Conservation (phyloP, 2,113 vertebrate species). For the Athene cunicularia region DNA sequence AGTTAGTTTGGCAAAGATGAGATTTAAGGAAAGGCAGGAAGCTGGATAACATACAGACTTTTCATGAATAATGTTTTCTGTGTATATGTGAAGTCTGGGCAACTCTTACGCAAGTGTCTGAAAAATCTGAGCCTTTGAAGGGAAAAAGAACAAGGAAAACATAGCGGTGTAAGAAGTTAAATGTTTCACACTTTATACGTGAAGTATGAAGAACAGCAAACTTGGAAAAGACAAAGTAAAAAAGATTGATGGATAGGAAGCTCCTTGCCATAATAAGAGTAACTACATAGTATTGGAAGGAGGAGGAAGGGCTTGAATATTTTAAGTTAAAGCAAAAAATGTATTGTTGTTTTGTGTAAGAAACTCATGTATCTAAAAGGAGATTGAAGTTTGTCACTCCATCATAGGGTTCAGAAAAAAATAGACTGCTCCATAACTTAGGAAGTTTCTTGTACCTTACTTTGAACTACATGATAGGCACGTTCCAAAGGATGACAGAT, state of each 20-base stretch:
- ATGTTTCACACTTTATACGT: neutral
- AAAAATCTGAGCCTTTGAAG: neutral
- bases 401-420: neutral
- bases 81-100: neutral
- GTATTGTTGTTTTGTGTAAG: neutral
- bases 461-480: neutral
- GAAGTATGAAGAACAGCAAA: neutral
- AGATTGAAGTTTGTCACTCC: neutral
- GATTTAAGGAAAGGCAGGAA: neutral
- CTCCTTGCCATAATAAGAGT: neutral
- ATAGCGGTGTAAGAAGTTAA: neutral
- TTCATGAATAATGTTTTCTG: neutral
- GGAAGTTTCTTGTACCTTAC: neutral
- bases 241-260: rapidly evolving
- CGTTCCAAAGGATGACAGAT: neutral
- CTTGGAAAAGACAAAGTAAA: neutral
- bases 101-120: neutral
- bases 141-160: neutral
- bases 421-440: neutral
- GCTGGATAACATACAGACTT: neutral
- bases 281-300: neutral
- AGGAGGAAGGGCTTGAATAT: neutral
- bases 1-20: neutral
- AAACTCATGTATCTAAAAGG: neutral
- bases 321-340: neutral